Evolutionary conservation across 1,140 invertebrate genomes (phyloP).

Genomic region (Aphelenchoides besseyi): DNA sequence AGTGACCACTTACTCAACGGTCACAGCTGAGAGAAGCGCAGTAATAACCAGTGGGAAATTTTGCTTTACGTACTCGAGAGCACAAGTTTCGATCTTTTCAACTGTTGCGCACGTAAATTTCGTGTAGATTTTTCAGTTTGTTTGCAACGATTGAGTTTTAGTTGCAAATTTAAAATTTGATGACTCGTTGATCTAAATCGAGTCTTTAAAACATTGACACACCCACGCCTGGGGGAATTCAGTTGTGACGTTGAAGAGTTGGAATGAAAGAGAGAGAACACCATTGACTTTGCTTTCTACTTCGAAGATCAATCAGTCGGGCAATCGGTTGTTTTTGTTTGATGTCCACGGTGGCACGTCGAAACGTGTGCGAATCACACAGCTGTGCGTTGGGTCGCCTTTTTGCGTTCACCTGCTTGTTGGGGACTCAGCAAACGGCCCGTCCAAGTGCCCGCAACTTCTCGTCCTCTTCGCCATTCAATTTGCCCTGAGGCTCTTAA

Average conservation of each 20-base stretch:
- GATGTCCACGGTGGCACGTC: not conserved
- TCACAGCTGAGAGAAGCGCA: not conserved
- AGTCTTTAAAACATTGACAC: not conserved
- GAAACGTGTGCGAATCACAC: not conserved
- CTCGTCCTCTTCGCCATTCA: not conserved
- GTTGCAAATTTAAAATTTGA: not conserved
- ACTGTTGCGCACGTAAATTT: not conserved
- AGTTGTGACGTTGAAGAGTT: not conserved
- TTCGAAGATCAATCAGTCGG: not conserved
- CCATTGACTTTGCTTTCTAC: not conserved
- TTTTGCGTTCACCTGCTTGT: no score
- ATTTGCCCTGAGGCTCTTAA: not conserved
- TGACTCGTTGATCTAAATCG: not conserved
- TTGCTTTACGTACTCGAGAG: not conserved
- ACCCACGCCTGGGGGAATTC: not conserved
- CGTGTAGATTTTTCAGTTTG: not conserved
- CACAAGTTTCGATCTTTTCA: not conserved
- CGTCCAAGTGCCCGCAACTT: not conserved
- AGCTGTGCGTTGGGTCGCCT: no score
- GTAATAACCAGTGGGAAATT: not conserved
- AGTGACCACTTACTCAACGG: not conserved
- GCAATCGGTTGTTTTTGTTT: not conserved
- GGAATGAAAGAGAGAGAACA: not conserved
- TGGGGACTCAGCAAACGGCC: not conserved
- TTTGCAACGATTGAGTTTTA: no score